Evolutionary conservation across 1,140 invertebrate genomes (phyloP).

Genomic region (Cyphomyrmex costatus): DNA sequence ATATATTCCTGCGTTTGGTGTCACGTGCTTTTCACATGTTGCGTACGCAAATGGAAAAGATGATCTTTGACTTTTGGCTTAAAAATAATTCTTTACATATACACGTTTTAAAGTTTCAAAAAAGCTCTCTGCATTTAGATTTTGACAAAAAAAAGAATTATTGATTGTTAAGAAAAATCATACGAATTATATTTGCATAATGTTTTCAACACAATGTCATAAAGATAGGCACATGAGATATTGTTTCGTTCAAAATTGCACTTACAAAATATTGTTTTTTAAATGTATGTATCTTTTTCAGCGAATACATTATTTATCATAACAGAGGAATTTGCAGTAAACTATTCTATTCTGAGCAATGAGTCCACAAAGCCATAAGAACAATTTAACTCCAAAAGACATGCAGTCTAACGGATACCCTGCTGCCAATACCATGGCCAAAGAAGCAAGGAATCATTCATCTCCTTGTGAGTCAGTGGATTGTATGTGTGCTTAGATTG

Average conservation of each 20-base stretch:
- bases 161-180: neutral
- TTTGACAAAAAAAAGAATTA: neutral
- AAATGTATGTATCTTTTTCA: slow-evolving; percentile 44
- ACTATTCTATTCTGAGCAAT: slow-evolving; percentile 76
- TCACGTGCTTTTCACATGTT: slow-evolving; percentile 13
- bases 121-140: neutral
- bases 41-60: slow-evolving; percentile 59
- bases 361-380: slow-evolving; percentile 85
- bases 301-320: slow-evolving; percentile 25
- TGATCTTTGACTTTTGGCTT: slow-evolving; percentile 68
- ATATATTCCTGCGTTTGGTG: slow-evolving; percentile 1
- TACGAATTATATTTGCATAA: neutral
- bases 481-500: slow-evolving; percentile 86
- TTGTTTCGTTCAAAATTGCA: neutral
- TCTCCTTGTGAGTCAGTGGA: slow-evolving; percentile 86
- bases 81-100: neutral
- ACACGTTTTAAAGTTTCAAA: neutral
- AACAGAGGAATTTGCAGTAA: slow-evolving; percentile 8
- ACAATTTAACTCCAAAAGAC: slow-evolving; percentile 80
- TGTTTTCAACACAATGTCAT: neutral
- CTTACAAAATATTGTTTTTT: neutral
- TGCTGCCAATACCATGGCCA: slow-evolving; percentile 71
- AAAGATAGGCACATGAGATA: neutral
- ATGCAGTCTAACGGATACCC: slow-evolving; percentile 85
- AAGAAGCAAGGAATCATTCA: slow-evolving; percentile 83